Base-by-base conservation (phyloP, 2,797 vertebrate genomes). In the Gambusia yucatana region DNA sequence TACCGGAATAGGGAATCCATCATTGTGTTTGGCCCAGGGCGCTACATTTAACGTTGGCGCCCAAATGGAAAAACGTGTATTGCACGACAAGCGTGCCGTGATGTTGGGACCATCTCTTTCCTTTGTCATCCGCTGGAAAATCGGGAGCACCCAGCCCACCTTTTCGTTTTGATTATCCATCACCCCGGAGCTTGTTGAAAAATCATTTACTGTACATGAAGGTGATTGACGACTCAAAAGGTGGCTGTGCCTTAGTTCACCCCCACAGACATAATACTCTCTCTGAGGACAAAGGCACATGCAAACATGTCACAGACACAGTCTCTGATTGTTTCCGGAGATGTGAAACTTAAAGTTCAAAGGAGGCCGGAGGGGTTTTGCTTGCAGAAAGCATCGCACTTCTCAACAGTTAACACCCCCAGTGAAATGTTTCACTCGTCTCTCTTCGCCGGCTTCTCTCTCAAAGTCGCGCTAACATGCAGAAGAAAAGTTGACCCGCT, bases 61-160 rank as follows among this genome's bases (percentile, higher is more conserved):
- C 88, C 91, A 92, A 93, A 91, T 94, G 90, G 91, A 91, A 93
- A 93, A 91, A 94, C 89, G 90, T 95, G 94, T 85, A 77, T 84
- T 79, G 92, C 90, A 91, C 92, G 77, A 88, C 88, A 93, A 95
- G 83, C 84, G 73, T 3, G 0, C 8, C 0, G 72, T 61, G 83
- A 86, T 85, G 82, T 82, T 77, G 85, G 71, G 84, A 84, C 86
- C 87, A 78, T 89, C 77, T 76, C 78, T 75, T 84, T 65, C 67
- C 76, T 82, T 71, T 28, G 1, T 76, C 22, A 46, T 87, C 88
- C 87, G 63, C 78, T 85, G 86, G 90, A 83, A 89, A 86, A 87
- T 69, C 74, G 65, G 77, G 77, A 89, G 81, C 78, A 76, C 80
- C 89, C 88, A 41, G 82, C 84, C 86, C 84, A 84, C 80, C 87